Conservation (phyloP, 2,888 invertebrate genomes). For the Antitype chi region DNA sequence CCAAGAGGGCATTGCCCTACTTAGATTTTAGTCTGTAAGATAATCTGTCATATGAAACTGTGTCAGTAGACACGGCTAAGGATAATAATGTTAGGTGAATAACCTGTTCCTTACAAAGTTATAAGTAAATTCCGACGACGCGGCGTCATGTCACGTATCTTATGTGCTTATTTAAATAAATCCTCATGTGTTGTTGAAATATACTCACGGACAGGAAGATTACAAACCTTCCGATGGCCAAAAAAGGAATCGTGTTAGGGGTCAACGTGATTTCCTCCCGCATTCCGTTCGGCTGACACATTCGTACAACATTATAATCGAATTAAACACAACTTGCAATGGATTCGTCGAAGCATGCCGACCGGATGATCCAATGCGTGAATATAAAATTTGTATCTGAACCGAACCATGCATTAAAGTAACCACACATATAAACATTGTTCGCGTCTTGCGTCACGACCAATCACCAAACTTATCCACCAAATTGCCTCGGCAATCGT, state of each 20-base stretch:
- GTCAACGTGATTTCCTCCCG: slow-evolving; percentile 88
- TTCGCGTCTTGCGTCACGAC: slow-evolving; percentile 77
- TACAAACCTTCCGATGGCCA: slow-evolving; percentile 79
- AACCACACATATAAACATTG: slow-evolving; percentile 78
- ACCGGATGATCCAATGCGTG: slow-evolving; percentile 83
- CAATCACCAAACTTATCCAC: slow-evolving; percentile 79
- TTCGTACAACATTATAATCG: slow-evolving; percentile 80
- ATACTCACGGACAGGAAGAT: slow-evolving; percentile 78
- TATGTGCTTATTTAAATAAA: slow-evolving; percentile 69
- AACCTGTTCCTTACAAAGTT: slow-evolving; percentile 73
- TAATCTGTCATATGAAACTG: slow-evolving; percentile 79
- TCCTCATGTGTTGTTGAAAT: slow-evolving; percentile 51
- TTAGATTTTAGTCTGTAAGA: slow-evolving; percentile 76
- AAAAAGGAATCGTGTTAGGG: slow-evolving; percentile 86
- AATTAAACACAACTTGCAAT: slow-evolving; percentile 84
- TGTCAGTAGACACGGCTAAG: slow-evolving; percentile 81
- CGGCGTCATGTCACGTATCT: slow-evolving; percentile 73
- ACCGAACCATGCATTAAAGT: slow-evolving; percentile 75
- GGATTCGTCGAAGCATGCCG: slow-evolving; percentile 80
- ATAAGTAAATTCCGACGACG: slow-evolving; percentile 68
- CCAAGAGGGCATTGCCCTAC: slow-evolving; percentile 79
- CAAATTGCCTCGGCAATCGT: slow-evolving; percentile 76
- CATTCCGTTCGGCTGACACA: slow-evolving; percentile 88
- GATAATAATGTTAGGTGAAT: slow-evolving; percentile 78
- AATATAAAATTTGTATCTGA: slow-evolving; percentile 80